Percentiles rank a stretch among this genome's conserved stretches.
These are phyloP conservation scores for Cossypha caffra DNA, from an alignment of 2,797 vertebrate genomes.

Conservation along the genomic window DNA sequence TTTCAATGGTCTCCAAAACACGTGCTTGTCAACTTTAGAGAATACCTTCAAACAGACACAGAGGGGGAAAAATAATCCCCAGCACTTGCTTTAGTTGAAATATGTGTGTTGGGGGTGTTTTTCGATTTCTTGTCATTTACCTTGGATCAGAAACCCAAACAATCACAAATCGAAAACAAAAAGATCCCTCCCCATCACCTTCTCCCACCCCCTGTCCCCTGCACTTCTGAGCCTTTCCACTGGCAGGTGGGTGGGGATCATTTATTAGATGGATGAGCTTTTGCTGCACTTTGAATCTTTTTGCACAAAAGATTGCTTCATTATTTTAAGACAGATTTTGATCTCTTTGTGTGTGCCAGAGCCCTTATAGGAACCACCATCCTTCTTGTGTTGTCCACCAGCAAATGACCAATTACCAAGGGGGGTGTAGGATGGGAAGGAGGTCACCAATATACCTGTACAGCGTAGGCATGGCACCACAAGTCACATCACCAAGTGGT, in stretches of 20 bases:
- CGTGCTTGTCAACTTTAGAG: constrained; percentile 82
- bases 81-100: constrained; percentile 71
- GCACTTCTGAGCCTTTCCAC: not conserved
- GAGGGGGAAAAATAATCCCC: constrained; percentile 71
- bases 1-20: constrained; percentile 85
- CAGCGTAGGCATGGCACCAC: not conserved
- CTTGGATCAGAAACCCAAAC: constrained; percentile 70
- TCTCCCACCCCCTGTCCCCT: not conserved
- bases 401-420: not conserved
- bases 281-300: not conserved
- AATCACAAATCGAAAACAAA: constrained; percentile 44
- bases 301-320: constrained; percentile 26
- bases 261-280: constrained; percentile 8
- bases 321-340: constrained; percentile 48
- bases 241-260: not conserved
- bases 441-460: not conserved
- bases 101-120: constrained; percentile 70
- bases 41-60: constrained; percentile 80
- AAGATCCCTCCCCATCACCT: not conserved
- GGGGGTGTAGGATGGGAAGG: not conserved
- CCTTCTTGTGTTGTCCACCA: not conserved
- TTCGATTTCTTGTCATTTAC: constrained; percentile 70
- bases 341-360: not conserved
- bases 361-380: not conserved
- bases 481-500: rapidly evolving